Evolutionary conservation across 92 coral and sea anemone species (phyloP).

Genomic region (Epizoanthus stellaris): DNA sequence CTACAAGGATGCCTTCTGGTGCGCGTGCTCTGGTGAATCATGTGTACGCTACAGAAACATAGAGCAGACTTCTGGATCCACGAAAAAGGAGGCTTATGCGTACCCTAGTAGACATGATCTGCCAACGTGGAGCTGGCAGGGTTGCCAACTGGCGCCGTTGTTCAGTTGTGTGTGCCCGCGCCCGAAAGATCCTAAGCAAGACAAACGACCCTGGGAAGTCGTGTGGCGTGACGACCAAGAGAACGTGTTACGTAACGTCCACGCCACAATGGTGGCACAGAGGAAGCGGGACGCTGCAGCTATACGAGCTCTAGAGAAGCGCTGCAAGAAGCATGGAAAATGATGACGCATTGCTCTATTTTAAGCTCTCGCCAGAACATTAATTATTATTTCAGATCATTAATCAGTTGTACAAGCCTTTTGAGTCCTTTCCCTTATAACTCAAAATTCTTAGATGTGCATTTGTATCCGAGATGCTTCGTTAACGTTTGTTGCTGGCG

Average conservation of each 20-base stretch:
- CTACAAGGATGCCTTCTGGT: not conserved
- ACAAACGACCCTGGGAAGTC: not conserved
- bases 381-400: too few relatives aligned
- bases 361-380: too few relatives aligned
- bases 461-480: too few relatives aligned
- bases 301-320: too few relatives aligned
- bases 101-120: not conserved
- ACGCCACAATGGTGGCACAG: not conserved
- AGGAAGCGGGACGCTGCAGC: too few relatives aligned
- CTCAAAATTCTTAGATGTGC: too few relatives aligned
- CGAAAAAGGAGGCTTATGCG: slow-evolving; percentile 14
- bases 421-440: too few relatives aligned
- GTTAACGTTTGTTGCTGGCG: too few relatives aligned
- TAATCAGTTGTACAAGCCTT: too few relatives aligned
- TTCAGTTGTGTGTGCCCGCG: not conserved
- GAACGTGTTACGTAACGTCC: slow-evolving; percentile 2
- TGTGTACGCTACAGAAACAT: slow-evolving; percentile 30
- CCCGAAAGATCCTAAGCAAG: not conserved
- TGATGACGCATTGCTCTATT: too few relatives aligned
- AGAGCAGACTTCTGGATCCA: slow-evolving; percentile 16
- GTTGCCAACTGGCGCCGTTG: not conserved
- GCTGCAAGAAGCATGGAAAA: too few relatives aligned
- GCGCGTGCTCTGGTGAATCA: slow-evolving; percentile 24
- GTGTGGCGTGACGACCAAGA: slow-evolving; percentile 29
- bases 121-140: slow-evolving; percentile 16